A percentile compares a stretch with the other conserved stretches of the same genome.
Evolutionary conservation across 2,888 invertebrate genomes (phyloP).

Genomic region (Agonopterix heracliana): DNA sequence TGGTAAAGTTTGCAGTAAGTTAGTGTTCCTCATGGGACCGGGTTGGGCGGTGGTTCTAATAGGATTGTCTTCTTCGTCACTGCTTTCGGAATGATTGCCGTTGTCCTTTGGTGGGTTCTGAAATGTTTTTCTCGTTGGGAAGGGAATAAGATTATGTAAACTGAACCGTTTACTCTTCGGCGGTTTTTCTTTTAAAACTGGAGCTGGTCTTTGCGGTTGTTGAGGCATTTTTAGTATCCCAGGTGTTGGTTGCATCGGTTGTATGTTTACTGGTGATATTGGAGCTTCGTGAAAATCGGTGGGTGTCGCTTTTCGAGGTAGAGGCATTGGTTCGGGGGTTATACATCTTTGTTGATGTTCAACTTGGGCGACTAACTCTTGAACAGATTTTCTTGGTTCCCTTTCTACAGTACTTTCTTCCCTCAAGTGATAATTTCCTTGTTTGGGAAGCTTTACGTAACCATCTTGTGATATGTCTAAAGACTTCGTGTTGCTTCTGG

Average conservation of each 20-base stretch:
- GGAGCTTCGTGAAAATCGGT: constrained; percentile 40
- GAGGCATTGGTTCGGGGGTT: constrained; percentile 52
- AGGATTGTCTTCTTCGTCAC: constrained; percentile 74
- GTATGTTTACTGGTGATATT: constrained; percentile 25
- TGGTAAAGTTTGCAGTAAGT: constrained; percentile 67
- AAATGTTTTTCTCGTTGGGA: constrained; percentile 69
- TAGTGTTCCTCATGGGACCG: constrained; percentile 74
- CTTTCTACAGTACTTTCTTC: constrained; percentile 39
- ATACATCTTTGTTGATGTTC: constrained; percentile 67
- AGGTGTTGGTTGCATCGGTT: constrained; percentile 38
- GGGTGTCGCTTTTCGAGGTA: constrained; percentile 49
- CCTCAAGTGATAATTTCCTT: constrained; percentile 31
- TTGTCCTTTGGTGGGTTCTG: constrained; percentile 65
- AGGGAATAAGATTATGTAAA: constrained; percentile 69
- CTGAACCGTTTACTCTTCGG: constrained; percentile 69
- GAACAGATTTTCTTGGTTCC: constrained; percentile 74
- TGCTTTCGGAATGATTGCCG: constrained; percentile 74
- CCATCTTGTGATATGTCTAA: constrained; percentile 70
- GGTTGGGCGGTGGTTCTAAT: constrained; percentile 63
- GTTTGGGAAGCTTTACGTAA: constrained; percentile 65
- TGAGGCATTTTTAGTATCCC: constrained; percentile 63
- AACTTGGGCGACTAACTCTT: constrained; percentile 78
- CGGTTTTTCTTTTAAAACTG: constrained; percentile 64
- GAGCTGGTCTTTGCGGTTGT: constrained; percentile 65
- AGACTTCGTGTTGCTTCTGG: constrained; percentile 43